Conservation (phyloP, 2,113 vertebrate species). For the Pterocles burchelli region DNA sequence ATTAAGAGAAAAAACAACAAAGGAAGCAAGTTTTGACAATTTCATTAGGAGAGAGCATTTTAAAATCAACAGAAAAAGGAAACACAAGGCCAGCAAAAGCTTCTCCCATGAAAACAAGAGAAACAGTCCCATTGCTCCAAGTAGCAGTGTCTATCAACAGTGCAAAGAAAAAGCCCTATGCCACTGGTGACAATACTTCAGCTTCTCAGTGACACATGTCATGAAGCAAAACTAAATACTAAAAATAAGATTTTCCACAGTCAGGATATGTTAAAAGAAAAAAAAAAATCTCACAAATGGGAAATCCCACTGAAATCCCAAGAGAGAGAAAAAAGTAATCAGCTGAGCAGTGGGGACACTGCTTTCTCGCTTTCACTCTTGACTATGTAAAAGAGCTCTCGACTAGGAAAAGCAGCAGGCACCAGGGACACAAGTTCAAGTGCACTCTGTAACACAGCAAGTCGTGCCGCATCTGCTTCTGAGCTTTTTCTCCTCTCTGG, state of each 20-base stretch:
- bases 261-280: neutral
- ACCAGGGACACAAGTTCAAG: neutral
- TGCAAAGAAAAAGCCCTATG: neutral
- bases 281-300: neutral
- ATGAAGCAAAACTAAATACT: neutral
- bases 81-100: neutral
- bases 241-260: neutral
- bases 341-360: neutral
- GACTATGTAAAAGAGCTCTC: neutral
- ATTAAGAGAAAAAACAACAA: neutral
- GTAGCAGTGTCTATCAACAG: neutral
- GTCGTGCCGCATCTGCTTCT: neutral
- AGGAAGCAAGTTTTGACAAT: neutral
- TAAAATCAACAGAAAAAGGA: neutral
- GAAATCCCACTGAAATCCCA: neutral
- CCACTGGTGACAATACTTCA: neutral
- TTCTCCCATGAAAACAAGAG: neutral
- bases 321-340: neutral
- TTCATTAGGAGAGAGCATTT: neutral
- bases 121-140: neutral
- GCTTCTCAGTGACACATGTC: neutral
- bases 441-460: neutral
- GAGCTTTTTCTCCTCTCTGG: neutral
- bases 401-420: neutral
- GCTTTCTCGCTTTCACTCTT: slow-evolving; percentile 1